phyloP scores from a whole-genome alignment of 2,888 invertebrate genomes.

The Malthinus flaveolus region DNA sequence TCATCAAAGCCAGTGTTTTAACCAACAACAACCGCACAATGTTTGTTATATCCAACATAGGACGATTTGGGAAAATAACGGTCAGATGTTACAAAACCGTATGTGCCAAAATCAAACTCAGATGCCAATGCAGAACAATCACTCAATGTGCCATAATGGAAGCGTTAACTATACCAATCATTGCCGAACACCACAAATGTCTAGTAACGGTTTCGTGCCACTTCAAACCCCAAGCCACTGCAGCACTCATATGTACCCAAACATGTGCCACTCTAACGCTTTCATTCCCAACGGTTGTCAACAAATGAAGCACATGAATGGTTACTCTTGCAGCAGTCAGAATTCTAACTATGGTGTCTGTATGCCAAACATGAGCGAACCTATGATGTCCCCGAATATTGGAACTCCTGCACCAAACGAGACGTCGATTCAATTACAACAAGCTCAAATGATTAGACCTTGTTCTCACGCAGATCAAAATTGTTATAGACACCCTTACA shows the following conservation, averaged over 20 bases:
- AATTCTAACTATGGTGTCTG: slow-evolving; percentile 33
- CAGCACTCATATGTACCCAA: slow-evolving; percentile 42
- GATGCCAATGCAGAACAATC: slow-evolving; percentile 24
- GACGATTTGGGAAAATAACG: slow-evolving; percentile 41
- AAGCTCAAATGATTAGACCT: slow-evolving; percentile 49
- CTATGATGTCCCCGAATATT: slow-evolving; percentile 49
- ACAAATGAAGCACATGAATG: slow-evolving; percentile 34
- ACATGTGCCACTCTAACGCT: slow-evolving; percentile 39
- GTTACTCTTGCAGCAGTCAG: slow-evolving; percentile 38
- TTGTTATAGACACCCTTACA: slow-evolving; percentile 32
- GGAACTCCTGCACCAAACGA: slow-evolving; percentile 49
- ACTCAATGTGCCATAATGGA: slow-evolving; percentile 39
- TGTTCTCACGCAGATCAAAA: slow-evolving; percentile 43
- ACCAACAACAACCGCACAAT: slow-evolving; percentile 37
- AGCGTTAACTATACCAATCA: slow-evolving; percentile 34
- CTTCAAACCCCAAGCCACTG: slow-evolving; percentile 34
- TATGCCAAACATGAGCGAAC: slow-evolving; percentile 35
- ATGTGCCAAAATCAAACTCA: slow-evolving; percentile 36
- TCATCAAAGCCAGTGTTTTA: slow-evolving; percentile 38
- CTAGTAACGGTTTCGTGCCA: slow-evolving; percentile 22
- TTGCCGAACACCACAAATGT: slow-evolving; percentile 37
- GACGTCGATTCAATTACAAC: slow-evolving; percentile 45
- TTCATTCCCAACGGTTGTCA: slow-evolving; percentile 34
- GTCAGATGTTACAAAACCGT: slow-evolving; percentile 31
- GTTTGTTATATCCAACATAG: slow-evolving; percentile 43